These are phyloP conservation scores for Capra hircus DNA, from an alignment of 2,113 vertebrate species.

Conservation along the genomic window DNA sequence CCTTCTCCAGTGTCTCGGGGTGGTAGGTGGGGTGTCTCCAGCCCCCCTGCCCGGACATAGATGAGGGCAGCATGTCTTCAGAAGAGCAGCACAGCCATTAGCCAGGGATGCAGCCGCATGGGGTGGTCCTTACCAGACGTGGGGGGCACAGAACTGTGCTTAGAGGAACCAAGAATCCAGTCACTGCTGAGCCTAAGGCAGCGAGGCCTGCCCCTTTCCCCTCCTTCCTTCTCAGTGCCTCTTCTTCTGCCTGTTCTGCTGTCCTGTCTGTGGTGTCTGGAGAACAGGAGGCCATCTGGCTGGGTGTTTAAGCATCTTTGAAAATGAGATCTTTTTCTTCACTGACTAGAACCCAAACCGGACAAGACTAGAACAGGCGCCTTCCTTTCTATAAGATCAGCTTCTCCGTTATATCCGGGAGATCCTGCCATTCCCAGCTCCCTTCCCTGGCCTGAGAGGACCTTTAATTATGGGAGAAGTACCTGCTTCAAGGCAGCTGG, in stretches of 20 bases:
- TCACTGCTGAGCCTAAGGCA: neutral
- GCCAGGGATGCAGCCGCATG: rapidly evolving
- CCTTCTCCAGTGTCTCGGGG: neutral
- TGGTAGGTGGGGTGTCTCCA: neutral
- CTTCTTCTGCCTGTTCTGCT: neutral
- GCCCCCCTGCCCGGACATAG: neutral
- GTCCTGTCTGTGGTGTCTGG: neutral
- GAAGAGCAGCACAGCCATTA: neutral
- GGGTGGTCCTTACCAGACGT: rapidly evolving
- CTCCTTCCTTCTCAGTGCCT: neutral
- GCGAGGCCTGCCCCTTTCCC: no score
- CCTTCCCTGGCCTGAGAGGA: neutral
- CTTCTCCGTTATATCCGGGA: neutral
- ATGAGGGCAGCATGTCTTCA: neutral
- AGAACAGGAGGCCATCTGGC: neutral
- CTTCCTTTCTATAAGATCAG: neutral
- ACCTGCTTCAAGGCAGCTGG: constrained; percentile 19
- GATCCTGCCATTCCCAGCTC: neutral
- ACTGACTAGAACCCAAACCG: neutral
- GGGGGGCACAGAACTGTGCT: neutral
- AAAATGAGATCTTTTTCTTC: neutral
- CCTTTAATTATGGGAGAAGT: neutral
- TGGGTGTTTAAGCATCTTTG: neutral
- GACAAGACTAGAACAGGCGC: neutral
- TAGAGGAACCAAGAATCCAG: neutral